Base-by-base conservation (phyloP, 2,888 invertebrate genomes). In the Priocnemis perturbator region DNA sequence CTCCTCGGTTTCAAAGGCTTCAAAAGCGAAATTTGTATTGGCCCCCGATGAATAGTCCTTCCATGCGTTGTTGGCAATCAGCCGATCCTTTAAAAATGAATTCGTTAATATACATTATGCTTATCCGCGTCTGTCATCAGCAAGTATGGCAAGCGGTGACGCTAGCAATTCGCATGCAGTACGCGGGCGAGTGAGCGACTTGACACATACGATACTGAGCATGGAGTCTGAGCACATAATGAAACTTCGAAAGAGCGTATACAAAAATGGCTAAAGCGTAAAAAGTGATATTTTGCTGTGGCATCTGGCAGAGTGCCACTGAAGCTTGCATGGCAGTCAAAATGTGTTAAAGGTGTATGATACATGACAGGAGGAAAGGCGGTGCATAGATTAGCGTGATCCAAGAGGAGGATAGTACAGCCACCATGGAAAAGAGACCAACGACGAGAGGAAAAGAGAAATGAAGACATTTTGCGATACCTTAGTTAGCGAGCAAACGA, bases 11-110 rank as follows among this genome's bases (percentile, higher is more conserved):
- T 96, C 96, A 87, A 94, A 96, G 0, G 95, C 94, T 83, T 97
- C 97, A 89, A 97, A 97, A 0, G 95, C 97, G 89, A 96, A 97
- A 89, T 97, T 97, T 0, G 96, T 96, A 89, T 95, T 96, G 0
- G 94, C 92, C 21, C 87, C 87, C 0, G 93, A 91, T 0, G 95
- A 93, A 87, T 96, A 97, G 86, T 97, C 97, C 87, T 96, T 96
- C 97, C 97, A 97, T 0, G 96, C 95, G 19, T 95, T 93, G 87
- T 93, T 95, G 21, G 95, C 94, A 79, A 96, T 95, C 58, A 96
- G 90, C 81, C 94, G 95, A 81, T 96, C 96, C 96, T 96, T 91
- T 23, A 90, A 87, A 69, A 44, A 44, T n/a, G 23, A 58, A 62
- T 14, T 66, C 19, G 20, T 15, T 47, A 17, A 5, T 17, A 20